Base-by-base conservation (phyloP, 2,113 vertebrate species). In the Piprites chloris region DNA sequence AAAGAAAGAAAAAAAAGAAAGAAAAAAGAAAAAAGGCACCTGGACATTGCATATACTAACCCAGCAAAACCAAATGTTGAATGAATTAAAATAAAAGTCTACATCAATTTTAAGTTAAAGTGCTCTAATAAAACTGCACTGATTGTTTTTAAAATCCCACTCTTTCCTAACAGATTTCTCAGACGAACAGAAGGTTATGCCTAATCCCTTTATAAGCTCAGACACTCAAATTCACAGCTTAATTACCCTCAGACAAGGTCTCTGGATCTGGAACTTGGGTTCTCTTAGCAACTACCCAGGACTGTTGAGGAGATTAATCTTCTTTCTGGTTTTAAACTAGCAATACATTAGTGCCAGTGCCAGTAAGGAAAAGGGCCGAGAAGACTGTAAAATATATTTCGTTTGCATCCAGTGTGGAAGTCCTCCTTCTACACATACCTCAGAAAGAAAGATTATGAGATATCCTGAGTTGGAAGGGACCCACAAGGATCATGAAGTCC, bases 241-340 rank as follows among this genome's bases (percentile, higher is more conserved):
- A 89, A 85, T 82, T 91, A 72, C 49, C 18, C 55, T 85, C 77
- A 93, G 44, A 89, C 53, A 95, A 93, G 81, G 81, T 63, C 74
- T 94, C 52, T 30, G 56, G 35, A 75, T 56, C 87, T 93, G 33
- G 32, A 87, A 68, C 20, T 75, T 72, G 22, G 3, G 12, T 52
- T 87, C 74, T 87, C 74, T 68, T 85, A 89, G 44, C 47, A 95
- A 72, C 61, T 75, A 44, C 42, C 26, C 55, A 81, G 27, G 9
- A 26, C 61, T 56, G 39, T 14, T 85, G 46, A 80, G 39, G 78
- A 92, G 23, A 72, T 55, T n/a, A 59, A 87, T 46, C 3, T 46
- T 81, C 59, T 46, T 89, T 74, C 68, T 87, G 35, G 11, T 71
- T 88, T 89, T 72, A 78, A 94, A 63, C 15, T 53, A 81, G 7